A percentile compares a stretch with the other conserved stretches of the same genome.
Conservation (phyloP, 2,113 vertebrate species). For the Indri indri region DNA sequence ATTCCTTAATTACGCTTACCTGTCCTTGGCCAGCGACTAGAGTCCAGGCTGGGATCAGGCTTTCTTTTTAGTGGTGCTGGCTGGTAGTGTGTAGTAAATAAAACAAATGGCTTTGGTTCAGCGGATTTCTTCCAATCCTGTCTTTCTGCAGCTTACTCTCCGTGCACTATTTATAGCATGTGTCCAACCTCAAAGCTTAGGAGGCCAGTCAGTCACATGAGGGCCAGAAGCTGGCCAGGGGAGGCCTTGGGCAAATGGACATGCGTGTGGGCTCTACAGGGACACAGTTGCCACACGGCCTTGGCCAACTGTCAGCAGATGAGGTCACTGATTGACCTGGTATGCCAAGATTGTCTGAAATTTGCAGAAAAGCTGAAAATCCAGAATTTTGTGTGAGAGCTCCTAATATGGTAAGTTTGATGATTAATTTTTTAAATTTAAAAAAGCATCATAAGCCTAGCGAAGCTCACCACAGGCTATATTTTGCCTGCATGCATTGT, state of each 20-base stretch:
- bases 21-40: background rate
- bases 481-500: background rate
- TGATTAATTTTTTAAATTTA: background rate
- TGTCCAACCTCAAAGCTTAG: background rate
- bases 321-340: background rate
- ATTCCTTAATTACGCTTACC: background rate
- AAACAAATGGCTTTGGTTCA: conserved; percentile 15
- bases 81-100: background rate
- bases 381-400: background rate
- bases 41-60: background rate
- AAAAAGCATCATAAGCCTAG: background rate
- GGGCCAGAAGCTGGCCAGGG: background rate
- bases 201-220: background rate
- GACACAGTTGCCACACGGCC: background rate
- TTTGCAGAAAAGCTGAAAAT: background rate
- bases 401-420: background rate
- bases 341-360: background rate
- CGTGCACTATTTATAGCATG: background rate
- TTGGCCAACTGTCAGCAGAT: accelerated
- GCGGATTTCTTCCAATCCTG: background rate
- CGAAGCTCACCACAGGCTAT: background rate
- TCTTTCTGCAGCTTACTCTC: background rate
- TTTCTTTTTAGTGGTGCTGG: background rate
- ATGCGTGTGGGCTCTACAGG: background rate
- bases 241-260: background rate